Evolutionary conservation across 2,888 invertebrate species (phyloP), one percentile per base, ranked within the genome.

Genomic region (Lasioglossum leucozonium): DNA sequence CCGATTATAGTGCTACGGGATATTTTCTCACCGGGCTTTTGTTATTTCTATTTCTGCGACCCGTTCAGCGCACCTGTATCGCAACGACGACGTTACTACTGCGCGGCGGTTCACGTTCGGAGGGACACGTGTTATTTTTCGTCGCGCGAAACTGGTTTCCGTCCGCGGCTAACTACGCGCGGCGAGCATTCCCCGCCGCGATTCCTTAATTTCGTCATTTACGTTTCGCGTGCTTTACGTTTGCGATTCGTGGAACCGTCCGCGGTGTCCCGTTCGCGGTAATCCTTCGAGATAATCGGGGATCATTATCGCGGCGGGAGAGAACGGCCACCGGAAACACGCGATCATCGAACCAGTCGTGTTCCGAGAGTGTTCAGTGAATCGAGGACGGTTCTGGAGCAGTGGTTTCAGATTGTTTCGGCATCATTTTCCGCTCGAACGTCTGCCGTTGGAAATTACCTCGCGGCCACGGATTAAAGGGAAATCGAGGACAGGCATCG

Each of bases 141-240:
- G 58, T 37, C n/a, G 30, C 42, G 18, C 5, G 75, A 26, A 85
- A 86, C 86, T 86, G 86, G 86, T 86, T 86, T 86, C 34, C 74
- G 26, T 44, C 3, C 40, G 69, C 13, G 47, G 34, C 40, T n/a
- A 34, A 6, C 65, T 65, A 34, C 8, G 65, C 8, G 5, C 40
- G 30, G 42, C 37, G 47, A 18, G 40, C 30, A 74, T 72, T 34
- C 55, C 22, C 67, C 37, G 22, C 34, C 34, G 30, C 13, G 75
- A 51, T 65, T 44, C 79, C 58, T 73, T 55, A 44, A 77, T 82
- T 77, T 77, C 40, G 40, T 44, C 30, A 44, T 77, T 77, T 42
- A 26, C 18, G 55, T n/a, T 55, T 55, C 55, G 71, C 34, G 65
- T 37, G 34, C 18, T 65, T 65, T 65, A 65, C 34, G 37, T 44